These are phyloP conservation scores for Chaetorhynchus papuensis DNA, from an alignment of 2,113 vertebrate genomes.

Conservation along the genomic window DNA sequence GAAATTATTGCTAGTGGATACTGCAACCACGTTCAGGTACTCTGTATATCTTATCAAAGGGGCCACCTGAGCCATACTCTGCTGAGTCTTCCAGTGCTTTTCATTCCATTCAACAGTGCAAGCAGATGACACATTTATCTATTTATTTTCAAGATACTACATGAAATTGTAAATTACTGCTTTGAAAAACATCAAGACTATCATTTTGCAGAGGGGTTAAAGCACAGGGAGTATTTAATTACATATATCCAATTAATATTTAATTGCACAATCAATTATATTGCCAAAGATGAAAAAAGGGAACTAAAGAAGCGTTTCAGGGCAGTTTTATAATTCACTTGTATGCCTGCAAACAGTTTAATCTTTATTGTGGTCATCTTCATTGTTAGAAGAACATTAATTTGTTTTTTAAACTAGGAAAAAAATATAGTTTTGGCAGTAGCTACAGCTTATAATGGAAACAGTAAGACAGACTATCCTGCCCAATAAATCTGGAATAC, in stretches of 20 bases:
- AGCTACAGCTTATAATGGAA: not conserved
- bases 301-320: not conserved
- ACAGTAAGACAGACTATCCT: not conserved
- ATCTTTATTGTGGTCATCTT: not conserved
- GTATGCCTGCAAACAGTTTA: not conserved
- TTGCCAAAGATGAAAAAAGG: not conserved
- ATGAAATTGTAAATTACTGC: not conserved
- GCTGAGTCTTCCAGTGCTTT: not conserved
- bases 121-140: not conserved
- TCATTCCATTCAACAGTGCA: accelerated
- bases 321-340: not conserved
- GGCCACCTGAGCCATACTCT: not conserved
- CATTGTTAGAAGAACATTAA: not conserved
- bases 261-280: not conserved
- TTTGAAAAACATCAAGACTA: not conserved
- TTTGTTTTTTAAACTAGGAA: not conserved
- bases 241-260: not conserved
- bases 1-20: not conserved
- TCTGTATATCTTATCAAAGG: not conserved
- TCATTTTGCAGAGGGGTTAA: not conserved
- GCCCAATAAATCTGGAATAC: not conserved
- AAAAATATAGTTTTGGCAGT: not conserved
- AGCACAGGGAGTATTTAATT: not conserved
- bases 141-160: not conserved
- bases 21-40: not conserved